These are phyloP conservation scores for Polyommatus iphigenia DNA, from an alignment of 2,888 invertebrate species.

Conservation along the genomic window DNA sequence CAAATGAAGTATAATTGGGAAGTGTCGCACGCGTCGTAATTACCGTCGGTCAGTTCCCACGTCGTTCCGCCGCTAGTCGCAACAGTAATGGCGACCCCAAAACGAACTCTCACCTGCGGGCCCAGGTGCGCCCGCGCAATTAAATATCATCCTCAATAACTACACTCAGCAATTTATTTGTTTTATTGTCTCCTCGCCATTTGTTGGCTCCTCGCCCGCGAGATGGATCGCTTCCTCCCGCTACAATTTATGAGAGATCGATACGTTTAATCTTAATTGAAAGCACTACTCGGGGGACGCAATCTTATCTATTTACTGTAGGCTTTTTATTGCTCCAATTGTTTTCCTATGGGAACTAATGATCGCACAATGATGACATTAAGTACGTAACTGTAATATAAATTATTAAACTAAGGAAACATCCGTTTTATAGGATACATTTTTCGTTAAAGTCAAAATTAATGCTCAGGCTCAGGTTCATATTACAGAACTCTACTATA, in stretches of 20 bases:
- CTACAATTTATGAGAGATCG: slow-evolving; percentile 52
- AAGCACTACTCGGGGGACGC: slow-evolving; percentile 35
- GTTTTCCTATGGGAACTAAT: slow-evolving; percentile 60
- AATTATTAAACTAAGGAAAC: not conserved
- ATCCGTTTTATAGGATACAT: not conserved
- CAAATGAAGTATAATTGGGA: not conserved
- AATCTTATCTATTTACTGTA: slow-evolving; percentile 45
- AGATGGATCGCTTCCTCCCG: slow-evolving; percentile 57
- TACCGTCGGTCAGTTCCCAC: slow-evolving; percentile 23
- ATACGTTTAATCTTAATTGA: slow-evolving; percentile 61
- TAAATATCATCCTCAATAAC: slow-evolving; percentile 64
- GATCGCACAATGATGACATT: not conserved
- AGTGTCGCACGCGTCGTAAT: slow-evolving; percentile 7
- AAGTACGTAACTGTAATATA: not conserved
- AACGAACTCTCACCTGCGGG: slow-evolving; percentile 71
- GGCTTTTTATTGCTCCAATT: slow-evolving; percentile 49
- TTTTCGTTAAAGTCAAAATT: no score
- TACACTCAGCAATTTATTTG: slow-evolving; percentile 60
- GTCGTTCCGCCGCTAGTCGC: slow-evolving; percentile 43
- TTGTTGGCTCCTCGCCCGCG: slow-evolving; percentile 49
- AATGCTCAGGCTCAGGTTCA: no score
- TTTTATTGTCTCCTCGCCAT: slow-evolving; percentile 56
- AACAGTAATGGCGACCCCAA: slow-evolving; percentile 67
- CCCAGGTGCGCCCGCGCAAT: slow-evolving; percentile 74
- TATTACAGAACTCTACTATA: no score